A percentile compares a stretch with the other conserved stretches of the same genome.
phyloP scores from a whole-genome alignment of 2,888 invertebrate genomes.

The Hoplodrina blanda region DNA sequence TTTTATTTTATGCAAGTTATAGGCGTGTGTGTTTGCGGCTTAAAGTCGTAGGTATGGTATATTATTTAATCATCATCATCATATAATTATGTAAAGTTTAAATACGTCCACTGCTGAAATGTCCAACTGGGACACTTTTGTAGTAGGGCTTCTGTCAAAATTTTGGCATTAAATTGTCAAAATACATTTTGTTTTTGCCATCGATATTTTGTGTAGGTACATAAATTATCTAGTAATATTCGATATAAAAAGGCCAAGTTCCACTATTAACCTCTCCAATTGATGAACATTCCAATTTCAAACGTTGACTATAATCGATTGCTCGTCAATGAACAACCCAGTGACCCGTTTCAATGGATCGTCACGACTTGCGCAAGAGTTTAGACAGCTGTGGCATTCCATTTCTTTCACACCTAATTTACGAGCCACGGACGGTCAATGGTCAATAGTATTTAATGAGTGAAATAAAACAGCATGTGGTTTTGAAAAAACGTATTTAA shows the following conservation, averaged over 20 bases:
- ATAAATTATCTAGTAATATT: not conserved
- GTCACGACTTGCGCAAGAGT: constrained; percentile 53
- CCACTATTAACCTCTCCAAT: constrained; percentile 22
- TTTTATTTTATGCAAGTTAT: too few species aligned
- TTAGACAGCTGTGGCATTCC: constrained; percentile 46
- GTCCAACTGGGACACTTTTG: too few species aligned
- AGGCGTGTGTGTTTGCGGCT: too few species aligned
- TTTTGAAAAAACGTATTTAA: not conserved
- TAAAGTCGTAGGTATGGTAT: too few species aligned
- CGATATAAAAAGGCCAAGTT: not conserved
- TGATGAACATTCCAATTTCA: constrained; percentile 31
- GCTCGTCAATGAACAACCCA: constrained; percentile 43
- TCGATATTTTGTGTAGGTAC: too few species aligned
- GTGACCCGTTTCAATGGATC: constrained; percentile 47
- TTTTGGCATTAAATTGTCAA: too few species aligned
- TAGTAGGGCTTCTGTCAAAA: too few species aligned
- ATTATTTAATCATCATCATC: too few species aligned
- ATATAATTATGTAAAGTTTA: too few species aligned
- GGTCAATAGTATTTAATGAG: constrained; percentile 11
- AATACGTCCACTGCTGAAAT: too few species aligned
- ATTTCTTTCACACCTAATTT: constrained; percentile 33
- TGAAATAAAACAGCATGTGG: not conserved
- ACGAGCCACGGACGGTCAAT: constrained; percentile 7
- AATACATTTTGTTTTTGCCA: too few species aligned
- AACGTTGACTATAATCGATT: constrained; percentile 37